A percentile compares a stretch with the other conserved stretches of the same genome.
These are phyloP conservation scores for Tretioscincus oriximinensis DNA, from an alignment of 2,113 vertebrate species.

Conservation along the genomic window DNA sequence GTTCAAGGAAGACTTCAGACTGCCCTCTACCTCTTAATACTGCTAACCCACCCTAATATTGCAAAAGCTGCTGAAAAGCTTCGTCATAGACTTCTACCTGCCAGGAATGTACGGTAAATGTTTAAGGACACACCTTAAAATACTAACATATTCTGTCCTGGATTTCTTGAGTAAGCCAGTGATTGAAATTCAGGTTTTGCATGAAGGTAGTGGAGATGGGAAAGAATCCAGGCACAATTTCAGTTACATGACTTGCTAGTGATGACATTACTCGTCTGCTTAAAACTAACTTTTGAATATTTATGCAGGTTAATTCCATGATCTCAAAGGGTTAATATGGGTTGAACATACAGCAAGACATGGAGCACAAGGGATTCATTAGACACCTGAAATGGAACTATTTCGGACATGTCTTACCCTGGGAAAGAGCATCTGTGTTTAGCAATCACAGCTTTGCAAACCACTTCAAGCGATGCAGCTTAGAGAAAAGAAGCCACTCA, in stretches of 20 bases:
- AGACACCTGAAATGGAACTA: accelerated
- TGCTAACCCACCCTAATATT: not conserved
- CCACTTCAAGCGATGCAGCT: too few relatives aligned
- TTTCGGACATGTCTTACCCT: accelerated
- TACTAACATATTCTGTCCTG: not conserved
- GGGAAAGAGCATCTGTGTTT: not conserved
- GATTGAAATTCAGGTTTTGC: slow-evolving; percentile 1
- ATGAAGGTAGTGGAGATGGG: not conserved
- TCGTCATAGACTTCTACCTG: not conserved
- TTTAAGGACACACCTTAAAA: not conserved
- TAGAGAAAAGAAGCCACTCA: not conserved
- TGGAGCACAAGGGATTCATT: not conserved
- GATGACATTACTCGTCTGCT: not conserved
- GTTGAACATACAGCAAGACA: accelerated
- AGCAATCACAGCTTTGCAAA: not conserved
- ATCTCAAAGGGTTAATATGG: not conserved
- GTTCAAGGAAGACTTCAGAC: not conserved
- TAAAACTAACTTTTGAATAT: not conserved
- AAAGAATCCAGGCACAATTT: not conserved
- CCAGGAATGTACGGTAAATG: not conserved
- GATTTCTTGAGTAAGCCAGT: not conserved
- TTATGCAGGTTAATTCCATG: not conserved
- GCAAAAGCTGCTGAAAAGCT: not conserved
- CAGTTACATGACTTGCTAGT: not conserved
- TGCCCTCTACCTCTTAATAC: not conserved